These are phyloP conservation scores for Cryptoblepharus egeriae DNA, from an alignment of 2,797 vertebrate species.

Conservation along the genomic window DNA sequence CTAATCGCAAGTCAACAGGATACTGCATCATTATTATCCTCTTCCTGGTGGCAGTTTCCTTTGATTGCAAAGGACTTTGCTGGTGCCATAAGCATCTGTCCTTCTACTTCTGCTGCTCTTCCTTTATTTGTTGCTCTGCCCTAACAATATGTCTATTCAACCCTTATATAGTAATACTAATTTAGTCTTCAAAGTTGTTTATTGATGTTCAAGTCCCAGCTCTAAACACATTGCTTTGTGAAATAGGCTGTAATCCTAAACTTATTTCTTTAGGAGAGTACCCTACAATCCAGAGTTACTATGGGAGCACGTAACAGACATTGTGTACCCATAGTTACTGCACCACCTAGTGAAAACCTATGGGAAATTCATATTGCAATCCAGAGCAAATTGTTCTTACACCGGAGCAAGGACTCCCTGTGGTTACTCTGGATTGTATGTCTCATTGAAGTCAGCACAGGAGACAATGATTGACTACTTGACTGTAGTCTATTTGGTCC, in stretches of 20 bases:
- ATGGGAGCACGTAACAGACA: too few species aligned
- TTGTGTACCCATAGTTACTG: too few species aligned
- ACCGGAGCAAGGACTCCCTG: too few species aligned
- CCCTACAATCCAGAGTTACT: too few species aligned
- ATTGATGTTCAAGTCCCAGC: neutral
- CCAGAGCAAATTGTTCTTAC: too few species aligned
- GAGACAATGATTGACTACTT: neutral
- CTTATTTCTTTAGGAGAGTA: neutral
- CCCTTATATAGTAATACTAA: conserved; percentile 27
- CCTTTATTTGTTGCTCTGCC: conserved; percentile 22
- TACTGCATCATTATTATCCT: conserved; percentile 43
- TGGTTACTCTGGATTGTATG: too few species aligned
- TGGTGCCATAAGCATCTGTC: conserved; percentile 21
- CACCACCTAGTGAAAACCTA: too few species aligned
- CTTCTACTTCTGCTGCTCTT: conserved; percentile 15
- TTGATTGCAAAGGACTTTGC: conserved; percentile 28
- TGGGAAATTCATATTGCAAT: too few species aligned
- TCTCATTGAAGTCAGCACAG: neutral
- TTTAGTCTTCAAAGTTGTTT: conserved; percentile 19
- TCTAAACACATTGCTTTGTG: neutral
- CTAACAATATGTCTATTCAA: conserved; percentile 4
- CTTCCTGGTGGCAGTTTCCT: conserved; percentile 44
- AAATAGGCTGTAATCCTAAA: neutral
- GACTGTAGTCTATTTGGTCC: neutral
- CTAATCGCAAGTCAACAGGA: conserved; percentile 57